Conservation (phyloP, 1,140 invertebrate species). For the Epicauta chinensis region DNA sequence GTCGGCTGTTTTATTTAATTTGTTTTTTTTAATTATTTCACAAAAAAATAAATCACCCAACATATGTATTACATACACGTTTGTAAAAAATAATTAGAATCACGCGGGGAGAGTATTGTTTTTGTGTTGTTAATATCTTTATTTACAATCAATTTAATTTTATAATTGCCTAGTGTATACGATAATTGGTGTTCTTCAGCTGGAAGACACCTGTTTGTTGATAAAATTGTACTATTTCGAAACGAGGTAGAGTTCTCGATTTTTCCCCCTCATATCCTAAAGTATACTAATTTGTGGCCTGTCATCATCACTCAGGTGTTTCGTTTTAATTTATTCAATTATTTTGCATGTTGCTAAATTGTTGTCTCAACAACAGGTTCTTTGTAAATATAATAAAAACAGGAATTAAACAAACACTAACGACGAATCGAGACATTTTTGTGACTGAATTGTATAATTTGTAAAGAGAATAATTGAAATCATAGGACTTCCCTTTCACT, state of each 20-base stretch:
- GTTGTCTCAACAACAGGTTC: no score
- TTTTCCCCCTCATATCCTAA: no score
- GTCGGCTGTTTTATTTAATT: slow-evolving; percentile 6
- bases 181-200: no score
- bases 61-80: no score
- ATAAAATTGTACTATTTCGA: no score
- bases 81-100: no score
- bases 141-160: no score
- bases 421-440: slow-evolving; percentile 14
- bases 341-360: slow-evolving; percentile 9
- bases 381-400: neutral
- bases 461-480: slow-evolving; percentile 10
- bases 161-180: no score
- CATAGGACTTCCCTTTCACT: slow-evolving; percentile 11
- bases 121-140: no score
- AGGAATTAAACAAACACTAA: slow-evolving; percentile 9
- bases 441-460: slow-evolving; percentile 28
- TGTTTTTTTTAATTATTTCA: neutral
- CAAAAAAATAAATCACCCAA: slow-evolving; percentile 11
- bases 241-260: no score
- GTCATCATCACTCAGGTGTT: slow-evolving; percentile 24
- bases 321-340: neutral
- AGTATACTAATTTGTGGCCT: slow-evolving; percentile 22
- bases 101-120: no score
- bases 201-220: no score